Evolutionary conservation across 1,140 invertebrate species (phyloP).

Genomic region (Popillia japonica): DNA sequence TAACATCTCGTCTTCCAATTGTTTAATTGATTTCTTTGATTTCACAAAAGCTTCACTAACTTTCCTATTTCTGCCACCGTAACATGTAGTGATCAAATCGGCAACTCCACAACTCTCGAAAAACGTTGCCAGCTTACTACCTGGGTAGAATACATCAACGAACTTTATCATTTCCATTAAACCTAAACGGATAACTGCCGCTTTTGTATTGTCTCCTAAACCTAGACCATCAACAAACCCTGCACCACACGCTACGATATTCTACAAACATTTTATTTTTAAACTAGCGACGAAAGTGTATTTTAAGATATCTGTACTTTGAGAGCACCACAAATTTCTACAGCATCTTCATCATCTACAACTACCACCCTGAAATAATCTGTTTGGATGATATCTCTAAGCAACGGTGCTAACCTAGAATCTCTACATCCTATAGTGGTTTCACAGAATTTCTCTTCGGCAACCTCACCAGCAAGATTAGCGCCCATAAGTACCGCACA

Average conservation of each 20-base stretch:
- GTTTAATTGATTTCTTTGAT: slow-evolving; percentile 89
- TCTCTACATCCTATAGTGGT: slow-evolving; percentile 97
- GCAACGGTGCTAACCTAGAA: slow-evolving; percentile 74
- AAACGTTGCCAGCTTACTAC: slow-evolving; percentile 89
- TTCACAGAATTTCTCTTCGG: slow-evolving; percentile 97
- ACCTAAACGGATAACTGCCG: slow-evolving; percentile 96
- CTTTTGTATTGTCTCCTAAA: slow-evolving; percentile 98
- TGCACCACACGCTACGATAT: slow-evolving; percentile 98
- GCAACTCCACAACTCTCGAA: slow-evolving; percentile 99
- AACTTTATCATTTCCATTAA: slow-evolving; percentile 98
- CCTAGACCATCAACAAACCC: slow-evolving; percentile 96
- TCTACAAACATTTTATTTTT: slow-evolving; percentile 66
- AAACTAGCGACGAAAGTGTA: neutral
- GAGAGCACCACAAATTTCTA: slow-evolving; percentile 97
- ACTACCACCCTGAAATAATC: slow-evolving; percentile 96
- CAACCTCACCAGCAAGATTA: slow-evolving; percentile 95
- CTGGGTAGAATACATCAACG: slow-evolving; percentile 87
- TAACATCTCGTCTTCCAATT: slow-evolving; percentile 93
- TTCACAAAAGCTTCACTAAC: slow-evolving; percentile 96
- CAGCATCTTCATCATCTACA: slow-evolving; percentile 93
- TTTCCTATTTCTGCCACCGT: slow-evolving; percentile 94
- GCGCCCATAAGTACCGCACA: slow-evolving; percentile 98
- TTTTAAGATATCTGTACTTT: slow-evolving; percentile 73
- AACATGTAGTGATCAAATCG: slow-evolving; percentile 98
- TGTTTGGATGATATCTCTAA: slow-evolving; percentile 93